phyloP scores from a whole-genome alignment of 2,888 invertebrate species.

The Lithophane semibrunnea region DNA sequence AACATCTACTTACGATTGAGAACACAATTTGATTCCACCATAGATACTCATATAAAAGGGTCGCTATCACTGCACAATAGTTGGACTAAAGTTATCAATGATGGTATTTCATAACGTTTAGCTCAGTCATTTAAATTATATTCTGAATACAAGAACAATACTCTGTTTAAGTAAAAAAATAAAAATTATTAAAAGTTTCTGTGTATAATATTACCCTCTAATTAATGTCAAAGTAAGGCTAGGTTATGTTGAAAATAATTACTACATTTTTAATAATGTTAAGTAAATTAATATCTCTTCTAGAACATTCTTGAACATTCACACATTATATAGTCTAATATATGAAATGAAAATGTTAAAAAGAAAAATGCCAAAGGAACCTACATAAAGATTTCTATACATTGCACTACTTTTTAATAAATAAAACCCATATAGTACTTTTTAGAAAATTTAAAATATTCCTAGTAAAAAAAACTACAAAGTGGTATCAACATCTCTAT shows the following conservation, averaged over 20 bases:
- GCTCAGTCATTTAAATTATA: background rate
- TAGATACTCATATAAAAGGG: background rate
- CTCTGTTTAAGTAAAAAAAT: background rate
- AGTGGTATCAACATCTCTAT: constrained; percentile 67
- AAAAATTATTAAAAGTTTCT: too few species aligned
- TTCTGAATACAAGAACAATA: background rate
- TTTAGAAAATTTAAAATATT: background rate
- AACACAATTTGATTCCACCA: constrained; percentile 7
- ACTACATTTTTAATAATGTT: too few species aligned
- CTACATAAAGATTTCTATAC: background rate
- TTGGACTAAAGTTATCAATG: background rate
- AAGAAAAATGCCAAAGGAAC: background rate
- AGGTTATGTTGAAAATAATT: background rate
- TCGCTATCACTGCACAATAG: too few species aligned
- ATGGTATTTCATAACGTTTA: background rate
- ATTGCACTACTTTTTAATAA: background rate
- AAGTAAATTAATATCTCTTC: too few species aligned
- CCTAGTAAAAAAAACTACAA: background rate
- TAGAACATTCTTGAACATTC: too few species aligned
- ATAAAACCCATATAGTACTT: too few species aligned
- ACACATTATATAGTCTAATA: too few species aligned
- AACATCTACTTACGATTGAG: constrained; percentile 24
- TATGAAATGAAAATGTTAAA: background rate
- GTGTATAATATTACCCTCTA: too few species aligned
- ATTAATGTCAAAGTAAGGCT: background rate